Conservation (phyloP, 2,888 invertebrate genomes). For the Eupithecia subfuscata region DNA sequence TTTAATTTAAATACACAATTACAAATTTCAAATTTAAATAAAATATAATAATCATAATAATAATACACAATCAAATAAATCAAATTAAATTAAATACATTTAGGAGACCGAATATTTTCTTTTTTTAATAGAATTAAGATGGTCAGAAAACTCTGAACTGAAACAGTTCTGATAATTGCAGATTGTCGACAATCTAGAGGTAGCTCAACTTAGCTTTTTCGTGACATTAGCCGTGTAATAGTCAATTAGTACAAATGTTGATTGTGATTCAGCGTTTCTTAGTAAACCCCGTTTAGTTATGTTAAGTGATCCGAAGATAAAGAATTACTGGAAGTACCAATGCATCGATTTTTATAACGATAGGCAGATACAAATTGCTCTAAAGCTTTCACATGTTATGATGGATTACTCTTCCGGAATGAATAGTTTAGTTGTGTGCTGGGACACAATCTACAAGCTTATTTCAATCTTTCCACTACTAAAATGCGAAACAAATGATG, state of each 20-base stretch:
- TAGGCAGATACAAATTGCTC: not conserved
- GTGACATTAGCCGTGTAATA: slow-evolving; percentile 38
- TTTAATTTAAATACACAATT: no score
- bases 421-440: no score
- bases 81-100: no score
- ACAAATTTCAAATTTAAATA: no score
- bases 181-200: not conserved
- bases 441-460: not conserved
- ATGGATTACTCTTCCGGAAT: not conserved
- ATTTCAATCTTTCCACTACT: not conserved
- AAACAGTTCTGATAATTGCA: not conserved
- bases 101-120: no score
- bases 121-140: no score
- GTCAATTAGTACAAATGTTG: slow-evolving; percentile 38
- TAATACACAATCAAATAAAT: no score
- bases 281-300: slow-evolving; percentile 30
- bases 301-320: slow-evolving; percentile 21
- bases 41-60: no score
- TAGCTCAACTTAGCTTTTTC: slow-evolving; percentile 9
- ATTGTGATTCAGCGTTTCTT: slow-evolving; percentile 39
- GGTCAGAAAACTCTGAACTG: no score
- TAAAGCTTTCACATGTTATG: not conserved
- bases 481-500: no score
- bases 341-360: not conserved
- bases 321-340: slow-evolving; percentile 22